Base-by-base conservation (phyloP, 1,140 invertebrate species). In the Trichogramma pretiosum region DNA sequence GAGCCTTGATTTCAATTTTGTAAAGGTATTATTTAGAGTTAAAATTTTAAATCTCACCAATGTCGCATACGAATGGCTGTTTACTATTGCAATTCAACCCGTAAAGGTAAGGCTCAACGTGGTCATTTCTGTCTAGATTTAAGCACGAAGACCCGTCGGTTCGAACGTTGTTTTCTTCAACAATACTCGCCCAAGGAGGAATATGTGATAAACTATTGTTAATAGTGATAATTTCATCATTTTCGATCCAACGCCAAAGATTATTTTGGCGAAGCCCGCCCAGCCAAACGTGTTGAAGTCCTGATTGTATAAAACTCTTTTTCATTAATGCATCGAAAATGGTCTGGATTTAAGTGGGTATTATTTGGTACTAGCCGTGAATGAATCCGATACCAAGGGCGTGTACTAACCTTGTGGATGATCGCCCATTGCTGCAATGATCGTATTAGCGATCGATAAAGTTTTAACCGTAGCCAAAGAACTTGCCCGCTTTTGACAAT, bases 371-470 rank as follows among this genome's bases (percentile, higher is more conserved):
- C n/a, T n/a, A n/a, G n/a, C n/a, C n/a, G n/a, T n/a, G n/a, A n/a
- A n/a, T n/a, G n/a, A n/a, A n/a, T n/a, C n/a, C n/a, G n/a, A n/a
- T n/a, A n/a, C n/a, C n/a, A n/a, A n/a, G n/a, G n/a, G n/a, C n/a
- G n/a, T n/a, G n/a, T n/a, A n/a, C n/a, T 41, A 41, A 54, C 56
- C 56, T 53, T 54, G 52, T 9, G 58, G 60, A 53, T 60, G 58
- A 58, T 62, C 60, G 8, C 55, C 57, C 58, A 62, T 62, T 9
- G 57, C 55, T 35, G 57, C 53, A 28, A 59, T 48, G 18, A 62
- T 59, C 11, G 55, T 11, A 43, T 56, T 55, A 8, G 55, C 54
- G 3, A 50, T 21, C 17, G 55, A 44, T 16, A 55, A 51, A 40
- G 53, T 42, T 22, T 56, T 50, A 8, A 58, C 24, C n/a, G 53